Base-by-base conservation (phyloP, 2,888 invertebrate species). In the Cylloceria caligata region DNA sequence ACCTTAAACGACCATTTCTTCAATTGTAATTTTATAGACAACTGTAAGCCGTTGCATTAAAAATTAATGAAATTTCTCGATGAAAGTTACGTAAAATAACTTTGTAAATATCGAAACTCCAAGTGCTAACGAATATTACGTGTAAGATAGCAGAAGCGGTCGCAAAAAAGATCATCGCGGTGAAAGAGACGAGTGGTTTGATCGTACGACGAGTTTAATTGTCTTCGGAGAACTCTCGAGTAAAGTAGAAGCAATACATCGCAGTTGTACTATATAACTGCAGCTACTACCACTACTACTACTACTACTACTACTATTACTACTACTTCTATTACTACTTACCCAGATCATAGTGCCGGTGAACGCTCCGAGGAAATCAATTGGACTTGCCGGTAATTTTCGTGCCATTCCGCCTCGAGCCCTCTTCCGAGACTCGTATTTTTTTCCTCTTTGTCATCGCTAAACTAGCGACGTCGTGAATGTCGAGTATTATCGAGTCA, bases 351-450 rank as follows among this genome's bases (percentile, higher is more conserved):
- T 47, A 27, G 24, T n/a, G 42, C 7, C 27, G 42, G 39, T n/a
- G 55, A 74, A 80, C 65, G 80, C 55, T 64, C 64, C 75, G 57
- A 71, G 75, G 21, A 80, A 80, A 75, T 80, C 80, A 80, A 80
- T 80, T 75, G 65, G 75, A 57, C 65, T 71, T 69, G 47, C 64
- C 55, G 80, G 75, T 71, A 69, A 71, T 75, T 75, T 71, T 69
- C 67, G 21, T 75, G 80, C 65, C 80, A 75, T 71, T 71, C 65
- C 39, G 47, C 64, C 79, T 47, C 67, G 52, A 62, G 69, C 62
- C n/a, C 62, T 69, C 62, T 75, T 57, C 52, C 47, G 69, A 52
- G 69, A 74, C 62, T 64, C 19, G 24, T 27, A 47, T 60, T 67
- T 55, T 57, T 39, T 30, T 39, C 13, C 55, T 49, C 24, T 30